These are phyloP conservation scores for Syndactyla subalaris DNA, from an alignment of 2,797 vertebrate species.

Conservation along the genomic window DNA sequence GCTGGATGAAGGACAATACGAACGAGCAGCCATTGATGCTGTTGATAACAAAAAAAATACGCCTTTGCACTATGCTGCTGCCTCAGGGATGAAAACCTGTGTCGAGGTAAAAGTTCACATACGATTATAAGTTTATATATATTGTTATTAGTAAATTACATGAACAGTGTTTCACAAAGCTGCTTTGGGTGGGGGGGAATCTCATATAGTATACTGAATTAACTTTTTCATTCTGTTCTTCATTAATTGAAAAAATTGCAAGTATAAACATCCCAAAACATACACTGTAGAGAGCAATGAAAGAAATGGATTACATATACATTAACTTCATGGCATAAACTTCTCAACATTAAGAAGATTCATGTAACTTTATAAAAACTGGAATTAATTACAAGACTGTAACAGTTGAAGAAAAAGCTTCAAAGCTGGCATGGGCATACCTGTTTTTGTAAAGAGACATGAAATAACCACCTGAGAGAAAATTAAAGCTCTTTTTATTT, in stretches of 20 bases:
- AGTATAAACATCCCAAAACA: background rate
- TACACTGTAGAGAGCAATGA: background rate
- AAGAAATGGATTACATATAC: background rate
- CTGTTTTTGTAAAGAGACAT: background rate
- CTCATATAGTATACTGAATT: background rate
- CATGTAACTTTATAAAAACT: background rate
- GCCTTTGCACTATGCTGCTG: slow-evolving; percentile 94
- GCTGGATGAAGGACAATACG: slow-evolving; percentile 94
- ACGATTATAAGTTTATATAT: background rate
- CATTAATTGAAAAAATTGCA: background rate
- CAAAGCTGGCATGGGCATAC: background rate
- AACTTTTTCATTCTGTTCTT: background rate
- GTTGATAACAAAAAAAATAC: slow-evolving; percentile 97
- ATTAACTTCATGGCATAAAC: background rate
- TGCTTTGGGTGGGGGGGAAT: background rate
- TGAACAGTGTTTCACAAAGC: background rate
- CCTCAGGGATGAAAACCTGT: slow-evolving; percentile 96
- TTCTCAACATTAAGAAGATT: background rate
- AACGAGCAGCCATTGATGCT: slow-evolving; percentile 91
- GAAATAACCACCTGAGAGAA: background rate
- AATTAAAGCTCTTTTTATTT: background rate
- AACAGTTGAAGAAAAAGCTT: background rate
- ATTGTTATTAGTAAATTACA: background rate
- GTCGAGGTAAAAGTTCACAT: slow-evolving; percentile 85
- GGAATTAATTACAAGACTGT: background rate